phyloP scores from a whole-genome alignment of 2,113 vertebrate species.

The Pica pica region DNA sequence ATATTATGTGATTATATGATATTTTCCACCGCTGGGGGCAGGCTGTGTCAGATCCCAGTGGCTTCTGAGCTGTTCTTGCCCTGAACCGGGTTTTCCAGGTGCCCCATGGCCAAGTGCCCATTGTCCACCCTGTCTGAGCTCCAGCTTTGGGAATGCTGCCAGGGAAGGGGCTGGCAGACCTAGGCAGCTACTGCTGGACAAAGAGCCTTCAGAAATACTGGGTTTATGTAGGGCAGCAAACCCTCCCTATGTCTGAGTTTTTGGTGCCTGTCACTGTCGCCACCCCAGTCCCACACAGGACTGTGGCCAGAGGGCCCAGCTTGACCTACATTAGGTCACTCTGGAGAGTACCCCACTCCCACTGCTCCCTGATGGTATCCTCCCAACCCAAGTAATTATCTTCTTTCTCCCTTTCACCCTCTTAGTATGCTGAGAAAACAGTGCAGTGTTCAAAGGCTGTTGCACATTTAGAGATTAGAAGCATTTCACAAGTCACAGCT shows the following conservation, averaged over 20 bases:
- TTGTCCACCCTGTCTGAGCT: not conserved
- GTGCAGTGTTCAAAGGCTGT: not conserved
- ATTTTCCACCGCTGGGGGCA: not conserved
- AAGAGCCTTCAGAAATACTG: rapidly evolving
- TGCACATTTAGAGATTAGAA: not conserved
- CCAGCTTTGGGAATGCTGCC: rapidly evolving
- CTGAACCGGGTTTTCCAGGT: not conserved
- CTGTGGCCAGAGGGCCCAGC: rapidly evolving
- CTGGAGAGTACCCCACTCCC: not conserved
- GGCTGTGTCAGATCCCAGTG: rapidly evolving
- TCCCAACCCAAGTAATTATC: not conserved
- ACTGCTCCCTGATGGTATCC: not conserved
- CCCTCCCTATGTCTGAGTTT: rapidly evolving
- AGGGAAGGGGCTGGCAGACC: not conserved
- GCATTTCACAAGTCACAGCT: not conserved
- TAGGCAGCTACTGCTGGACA: rapidly evolving
- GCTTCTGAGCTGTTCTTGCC: not conserved
- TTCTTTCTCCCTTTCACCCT: not conserved
- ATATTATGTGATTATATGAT: not conserved
- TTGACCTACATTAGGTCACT: not conserved
- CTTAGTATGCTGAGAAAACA: not conserved
- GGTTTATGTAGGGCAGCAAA: not conserved
- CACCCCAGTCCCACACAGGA: rapidly evolving
- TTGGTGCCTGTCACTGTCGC: not conserved
- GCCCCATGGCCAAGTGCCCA: rapidly evolving